Evolutionary conservation across 2,888 invertebrate species (phyloP), one percentile per base, ranked within the genome.

Genomic region (Ptycholaimellus sp.): DNA sequence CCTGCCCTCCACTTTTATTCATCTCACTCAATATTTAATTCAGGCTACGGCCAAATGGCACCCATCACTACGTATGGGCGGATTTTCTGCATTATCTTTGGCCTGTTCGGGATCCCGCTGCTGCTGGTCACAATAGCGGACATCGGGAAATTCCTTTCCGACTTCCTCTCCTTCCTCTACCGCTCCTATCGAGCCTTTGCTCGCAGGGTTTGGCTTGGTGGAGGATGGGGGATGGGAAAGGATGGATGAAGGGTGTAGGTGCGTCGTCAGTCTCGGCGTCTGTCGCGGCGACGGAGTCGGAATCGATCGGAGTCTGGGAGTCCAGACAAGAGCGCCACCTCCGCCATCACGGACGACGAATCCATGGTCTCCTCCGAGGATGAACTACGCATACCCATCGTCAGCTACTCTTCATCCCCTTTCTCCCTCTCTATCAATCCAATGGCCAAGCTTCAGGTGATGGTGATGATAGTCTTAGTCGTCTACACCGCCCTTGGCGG

Each of bases 51-150:
- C 9, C 47, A 54, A 38, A 52, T 13, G 48, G 46, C 3, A 51
- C 56, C 3, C 42, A 42, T 2, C 20, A 43, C 39, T 17, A 17
- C 33, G 18, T 37, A 46, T 14, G 56, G 56, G 2, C 36, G 54
- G 32, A 44, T 54, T 5, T 52, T 50, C 3, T 56, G 56, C 39
- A 57, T 57, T 35, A 48, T 48, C 21, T 56, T 56, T 41, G 56
- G 56, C 1, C 40, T 56, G 14, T 48, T 56, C 33, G 56, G 56
- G 6, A 56, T 56, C 33, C 56, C 56, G 3, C 42, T 56, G 3
- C 46, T 56, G n/a, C 44, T 56, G 25, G 53, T 54, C 0, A 54
- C 54, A 3, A 55, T 55, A 29, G 55, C 54, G 0, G 54, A 54
- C 29, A 54, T 54, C 37, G 54, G 54, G 41, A 54, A 54, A 42